A percentile compares a stretch with the other conserved stretches of the same genome.
These are phyloP conservation scores for Tragelaphus eurycerus DNA, from an alignment of 2,797 vertebrate genomes.

Conservation along the genomic window DNA sequence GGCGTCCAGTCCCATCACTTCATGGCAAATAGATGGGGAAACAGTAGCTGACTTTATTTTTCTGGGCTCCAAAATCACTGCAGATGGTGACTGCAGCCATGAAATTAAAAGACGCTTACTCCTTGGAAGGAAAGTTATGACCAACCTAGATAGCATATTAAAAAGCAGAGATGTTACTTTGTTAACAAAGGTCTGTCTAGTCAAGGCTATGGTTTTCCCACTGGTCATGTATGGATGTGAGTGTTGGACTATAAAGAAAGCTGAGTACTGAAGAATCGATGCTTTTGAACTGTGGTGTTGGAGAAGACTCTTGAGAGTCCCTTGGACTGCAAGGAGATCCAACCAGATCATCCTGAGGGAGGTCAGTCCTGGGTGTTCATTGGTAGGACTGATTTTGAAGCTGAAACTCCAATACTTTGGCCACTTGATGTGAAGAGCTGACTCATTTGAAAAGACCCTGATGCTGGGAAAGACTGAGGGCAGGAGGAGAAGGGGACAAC, in stretches of 20 bases:
- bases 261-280: neutral
- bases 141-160: neutral
- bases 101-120: neutral
- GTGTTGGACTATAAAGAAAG: neutral
- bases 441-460: neutral
- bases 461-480: neutral
- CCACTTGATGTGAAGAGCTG: neutral
- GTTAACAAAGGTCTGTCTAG: neutral
- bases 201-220: neutral
- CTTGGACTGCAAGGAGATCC: neutral
- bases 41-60: neutral
- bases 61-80: no score
- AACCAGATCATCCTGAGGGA: neutral
- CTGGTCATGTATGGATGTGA: neutral
- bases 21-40: neutral
- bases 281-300: neutral
- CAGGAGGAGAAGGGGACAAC: neutral
- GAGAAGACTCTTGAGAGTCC: neutral
- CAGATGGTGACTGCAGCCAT: no score
- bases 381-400: neutral
- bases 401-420: neutral
- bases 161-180: neutral
- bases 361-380: neutral
- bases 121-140: neutral
- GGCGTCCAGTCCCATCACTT: neutral